Evolutionary conservation across 2,888 invertebrate genomes (phyloP), one percentile per base, ranked within the genome.

Genomic region (Drosophila monieri): DNA sequence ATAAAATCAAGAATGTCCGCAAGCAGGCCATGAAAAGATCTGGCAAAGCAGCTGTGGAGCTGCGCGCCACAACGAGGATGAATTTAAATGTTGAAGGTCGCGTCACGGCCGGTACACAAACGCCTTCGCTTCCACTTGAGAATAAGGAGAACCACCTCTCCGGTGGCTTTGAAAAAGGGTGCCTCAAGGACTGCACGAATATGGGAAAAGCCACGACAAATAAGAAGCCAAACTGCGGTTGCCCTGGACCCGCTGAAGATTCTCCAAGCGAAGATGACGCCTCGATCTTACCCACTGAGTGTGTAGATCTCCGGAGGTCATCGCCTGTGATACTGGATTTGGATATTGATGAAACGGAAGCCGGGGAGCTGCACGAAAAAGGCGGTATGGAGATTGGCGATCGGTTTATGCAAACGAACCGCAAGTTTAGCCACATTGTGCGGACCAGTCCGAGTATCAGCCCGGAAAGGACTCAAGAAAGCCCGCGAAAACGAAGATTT

Each of bases 311-410:
- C 1, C 44, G 76, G 12, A 72, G 68, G 52, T 79, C 78, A 4
- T 83, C 89, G 0, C 75, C 90, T 0, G 70, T 90, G 0, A 72
- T 80, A 9, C 32, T 88, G 3, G 85, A 89, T 47, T 80, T 90
- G 5, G 87, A 89, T 59, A 73, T 80, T 5, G 86, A 89, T 3
- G 89, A 88, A 30, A 27, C 37, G 0, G 44, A 53, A 10, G 44
- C 37, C 14, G 77, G 80, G 21, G 18, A 4, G 12, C 43, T 21
- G 0, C 1, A 54, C 85, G 3, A 66, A 60, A 0, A 75, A 73
- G 25, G 46, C 1, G 81, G 78, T 15, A 62, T 83, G 9, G 83
- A 85, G 14, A 83, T 83, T 32, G 78, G 74, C 18, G 81, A 83
- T 39, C 46, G 64, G 0, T 57, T 74, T 15, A 80, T 66, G 35